Evolutionary conservation across 2,113 vertebrate species (phyloP), one percentile per base, ranked within the genome.

Genomic region (Dromaius novaehollandiae): DNA sequence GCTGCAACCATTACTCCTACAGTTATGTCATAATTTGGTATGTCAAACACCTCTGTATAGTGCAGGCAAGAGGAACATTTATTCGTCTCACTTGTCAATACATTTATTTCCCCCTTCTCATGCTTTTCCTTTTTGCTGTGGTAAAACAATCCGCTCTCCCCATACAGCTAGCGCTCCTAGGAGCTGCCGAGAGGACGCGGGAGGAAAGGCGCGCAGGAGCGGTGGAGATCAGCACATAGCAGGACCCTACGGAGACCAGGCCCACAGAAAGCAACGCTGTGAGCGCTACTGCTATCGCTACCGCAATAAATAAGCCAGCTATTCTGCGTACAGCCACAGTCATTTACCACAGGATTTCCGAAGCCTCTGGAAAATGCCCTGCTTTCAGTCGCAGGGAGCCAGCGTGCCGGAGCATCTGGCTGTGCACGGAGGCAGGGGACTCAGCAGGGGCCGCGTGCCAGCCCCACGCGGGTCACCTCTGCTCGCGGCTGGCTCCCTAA

Each of bases 1-100:
- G 98, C 98, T 98, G 98, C 96, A 98, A 86, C 97, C 95, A 82
- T 97, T 97, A 93, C 96, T 97, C 87, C 81, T 93, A 78, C 92
- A 92, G 96, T 96, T 97, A 97, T 97, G 96, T 96, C 97, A 97
- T 98, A 96, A 98, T 98, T 97, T 96, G 96, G 96, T 96, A 91
- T 91, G 96, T 96, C 96, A 60, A 91, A 97, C 96, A 98, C 97
- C 96, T 97, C 97, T 78, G 44, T 82, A 77, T 5, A n/a, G 85
- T 21, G 36, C 95, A 92, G 28, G 80, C 92, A 97, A 84, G 90
- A 96, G 89, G 95, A 97, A 97, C 96, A 97, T 95, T 97, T 97
- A 97, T 98, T 98, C 38, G 44, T 96, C 95, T 97, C 95, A 94
- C 97, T 97, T 98, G 97, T 98, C 97, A 95, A 96, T 97, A 95